A percentile compares a stretch with the other conserved stretches of the same genome.
Conservation (phyloP, 1,140 invertebrate species). For the Lanistes nyassanus region DNA sequence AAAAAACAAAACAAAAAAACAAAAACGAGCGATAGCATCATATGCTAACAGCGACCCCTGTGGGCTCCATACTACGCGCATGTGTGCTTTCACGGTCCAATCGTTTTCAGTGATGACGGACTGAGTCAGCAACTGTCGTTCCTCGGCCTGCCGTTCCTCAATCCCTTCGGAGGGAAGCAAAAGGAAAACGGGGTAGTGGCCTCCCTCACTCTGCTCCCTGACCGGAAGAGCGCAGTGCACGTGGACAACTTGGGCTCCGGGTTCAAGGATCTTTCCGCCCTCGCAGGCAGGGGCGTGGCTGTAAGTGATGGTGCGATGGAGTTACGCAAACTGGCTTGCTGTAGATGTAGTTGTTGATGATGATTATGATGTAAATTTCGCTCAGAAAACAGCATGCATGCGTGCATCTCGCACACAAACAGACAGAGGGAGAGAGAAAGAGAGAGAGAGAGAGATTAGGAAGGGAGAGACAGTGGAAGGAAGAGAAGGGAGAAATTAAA, state of each 20-base stretch:
- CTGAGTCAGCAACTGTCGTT: background rate
- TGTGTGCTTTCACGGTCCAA: background rate
- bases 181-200: background rate
- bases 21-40: too few species aligned
- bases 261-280: background rate
- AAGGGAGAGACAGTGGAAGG: too few species aligned
- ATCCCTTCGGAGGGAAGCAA: background rate
- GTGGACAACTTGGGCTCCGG: background rate
- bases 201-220: background rate
- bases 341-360: too few species aligned
- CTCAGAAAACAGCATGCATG: too few species aligned
- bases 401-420: too few species aligned
- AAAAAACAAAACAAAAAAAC: too few species aligned
- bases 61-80: too few species aligned
- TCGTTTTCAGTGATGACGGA: background rate
- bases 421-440: background rate
- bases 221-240: background rate
- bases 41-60: too few species aligned
- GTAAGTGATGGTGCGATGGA: too few species aligned
- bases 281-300: background rate
- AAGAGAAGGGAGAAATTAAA: background rate
- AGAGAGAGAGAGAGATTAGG: constrained; percentile 17
- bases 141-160: background rate
- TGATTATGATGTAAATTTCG: too few species aligned
- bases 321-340: too few species aligned